phyloP scores from a whole-genome alignment of 2,797 vertebrate genomes.

The Valencia hispanica region DNA sequence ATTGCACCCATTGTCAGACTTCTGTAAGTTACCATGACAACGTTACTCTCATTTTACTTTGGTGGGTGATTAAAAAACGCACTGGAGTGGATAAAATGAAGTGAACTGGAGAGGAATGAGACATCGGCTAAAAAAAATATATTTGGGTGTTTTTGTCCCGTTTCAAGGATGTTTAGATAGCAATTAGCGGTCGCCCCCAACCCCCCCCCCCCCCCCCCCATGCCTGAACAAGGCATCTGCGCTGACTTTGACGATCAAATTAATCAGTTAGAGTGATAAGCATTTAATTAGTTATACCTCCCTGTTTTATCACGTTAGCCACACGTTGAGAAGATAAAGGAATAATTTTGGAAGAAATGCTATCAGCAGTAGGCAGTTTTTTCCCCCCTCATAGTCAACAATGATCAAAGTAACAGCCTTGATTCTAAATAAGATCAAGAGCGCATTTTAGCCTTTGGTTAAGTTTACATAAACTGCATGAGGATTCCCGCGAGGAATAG shows the following conservation, averaged over 20 bases:
- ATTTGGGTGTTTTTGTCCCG: slow-evolving; percentile 61
- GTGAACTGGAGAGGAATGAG: slow-evolving; percentile 46
- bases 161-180: slow-evolving; percentile 78
- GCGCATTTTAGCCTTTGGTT: not conserved
- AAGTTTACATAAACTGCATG: slow-evolving; percentile 25
- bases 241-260: slow-evolving; percentile 58
- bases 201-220: slow-evolving; percentile 3
- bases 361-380: slow-evolving; percentile 3
- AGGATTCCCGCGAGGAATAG: slow-evolving; percentile 16
- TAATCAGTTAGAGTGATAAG: slow-evolving; percentile 52
- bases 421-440: slow-evolving; percentile 7
- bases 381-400: not conserved
- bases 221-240: slow-evolving; percentile 39
- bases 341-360: slow-evolving; percentile 8
- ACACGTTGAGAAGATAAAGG: slow-evolving; percentile 13
- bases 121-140: not conserved
- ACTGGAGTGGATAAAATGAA: slow-evolving; percentile 54
- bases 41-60: slow-evolving; percentile 79
- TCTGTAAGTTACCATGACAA: slow-evolving; percentile 86
- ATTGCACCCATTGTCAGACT: slow-evolving; percentile 81
- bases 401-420: not conserved
- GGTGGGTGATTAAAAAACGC: slow-evolving; percentile 84
- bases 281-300: slow-evolving; percentile 33
- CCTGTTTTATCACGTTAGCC: slow-evolving; percentile 20
- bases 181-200: slow-evolving; percentile 84